Evolutionary conservation across 2,888 invertebrate genomes (phyloP).

Genomic region (Tanypteryx hageni): DNA sequence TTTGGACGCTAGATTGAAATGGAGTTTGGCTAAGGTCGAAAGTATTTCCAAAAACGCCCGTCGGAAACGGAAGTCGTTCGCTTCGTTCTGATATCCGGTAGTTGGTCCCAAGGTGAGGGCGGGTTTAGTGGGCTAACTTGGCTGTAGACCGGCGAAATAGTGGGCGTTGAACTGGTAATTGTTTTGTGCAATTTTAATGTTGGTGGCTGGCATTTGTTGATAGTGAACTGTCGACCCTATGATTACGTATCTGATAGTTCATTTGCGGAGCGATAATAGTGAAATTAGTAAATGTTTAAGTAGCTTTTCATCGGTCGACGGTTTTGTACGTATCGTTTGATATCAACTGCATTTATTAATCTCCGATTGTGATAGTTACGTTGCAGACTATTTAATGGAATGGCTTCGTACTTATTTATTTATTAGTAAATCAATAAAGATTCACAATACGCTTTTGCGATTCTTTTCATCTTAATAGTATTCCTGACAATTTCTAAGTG

Average conservation of each 20-base stretch:
- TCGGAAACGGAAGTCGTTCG: constrained; percentile 61
- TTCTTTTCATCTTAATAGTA: too few species aligned
- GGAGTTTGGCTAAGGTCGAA: not conserved
- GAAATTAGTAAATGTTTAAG: constrained; percentile 8
- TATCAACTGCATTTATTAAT: not conserved
- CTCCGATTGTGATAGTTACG: not conserved
- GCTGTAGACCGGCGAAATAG: constrained; percentile 60
- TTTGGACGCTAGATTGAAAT: not conserved
- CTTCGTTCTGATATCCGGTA: constrained; percentile 55
- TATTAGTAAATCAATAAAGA: not conserved
- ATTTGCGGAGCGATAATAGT: not conserved
- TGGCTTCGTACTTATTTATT: not conserved
- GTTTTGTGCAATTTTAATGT: constrained; percentile 21
- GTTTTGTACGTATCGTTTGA: constrained; percentile 49
- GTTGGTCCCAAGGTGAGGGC: constrained; percentile 63
- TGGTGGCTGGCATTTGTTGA: not conserved
- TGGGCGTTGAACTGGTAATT: constrained; percentile 42
- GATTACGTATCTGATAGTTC: not conserved
- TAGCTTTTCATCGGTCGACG: constrained; percentile 37
- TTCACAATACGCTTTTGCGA: too few species aligned
- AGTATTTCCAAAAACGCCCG: constrained; percentile 52
- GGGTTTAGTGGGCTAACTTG: constrained; percentile 50
- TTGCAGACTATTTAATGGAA: not conserved
- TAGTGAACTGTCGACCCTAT: not conserved
- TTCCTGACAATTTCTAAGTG: too few species aligned